A percentile compares a stretch with the other conserved stretches of the same genome.
These are phyloP conservation scores for Pagrus major DNA, from an alignment of 2,113 vertebrate species.

Conservation along the genomic window DNA sequence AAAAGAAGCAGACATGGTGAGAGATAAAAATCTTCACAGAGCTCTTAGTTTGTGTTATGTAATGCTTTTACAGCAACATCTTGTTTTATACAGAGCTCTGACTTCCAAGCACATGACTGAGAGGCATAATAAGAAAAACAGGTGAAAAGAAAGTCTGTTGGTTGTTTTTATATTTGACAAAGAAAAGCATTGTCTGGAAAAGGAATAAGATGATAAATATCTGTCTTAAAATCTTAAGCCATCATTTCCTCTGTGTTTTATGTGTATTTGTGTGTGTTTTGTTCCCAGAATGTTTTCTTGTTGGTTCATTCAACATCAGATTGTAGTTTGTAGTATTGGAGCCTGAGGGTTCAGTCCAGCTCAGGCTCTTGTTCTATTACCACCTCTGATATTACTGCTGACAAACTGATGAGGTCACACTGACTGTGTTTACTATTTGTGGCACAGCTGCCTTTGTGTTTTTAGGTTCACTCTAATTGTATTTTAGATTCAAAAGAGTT, in stretches of 20 bases:
- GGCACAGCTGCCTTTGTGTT: not conserved
- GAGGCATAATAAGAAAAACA: not conserved
- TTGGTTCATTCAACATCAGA: slow-evolving; percentile 20
- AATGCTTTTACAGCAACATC: slow-evolving; percentile 20
- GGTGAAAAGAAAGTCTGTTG: not conserved
- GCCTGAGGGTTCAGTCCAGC: slow-evolving; percentile 4
- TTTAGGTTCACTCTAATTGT: not conserved
- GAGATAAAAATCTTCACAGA: not conserved
- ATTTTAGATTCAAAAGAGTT: not conserved
- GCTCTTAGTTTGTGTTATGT: slow-evolving; percentile 20
- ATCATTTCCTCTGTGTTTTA: not conserved
- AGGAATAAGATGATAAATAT: not conserved
- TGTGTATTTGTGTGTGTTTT: not conserved
- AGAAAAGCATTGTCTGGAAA: not conserved
- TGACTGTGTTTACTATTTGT: not conserved
- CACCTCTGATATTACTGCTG: slow-evolving; percentile 6
- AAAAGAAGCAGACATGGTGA: slow-evolving; percentile 17
- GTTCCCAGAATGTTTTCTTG: not conserved
- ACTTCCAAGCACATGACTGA: not conserved
- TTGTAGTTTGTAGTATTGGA: not conserved
- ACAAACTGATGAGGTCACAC: slow-evolving; percentile 5
- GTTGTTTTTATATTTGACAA: not conserved
- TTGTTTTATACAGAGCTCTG: slow-evolving; percentile 11
- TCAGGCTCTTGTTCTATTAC: not conserved
- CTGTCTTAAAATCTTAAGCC: not conserved